These are phyloP conservation scores for Sinocyclocheilus grahami DNA, from an alignment of 2,113 vertebrate species.

Conservation along the genomic window DNA sequence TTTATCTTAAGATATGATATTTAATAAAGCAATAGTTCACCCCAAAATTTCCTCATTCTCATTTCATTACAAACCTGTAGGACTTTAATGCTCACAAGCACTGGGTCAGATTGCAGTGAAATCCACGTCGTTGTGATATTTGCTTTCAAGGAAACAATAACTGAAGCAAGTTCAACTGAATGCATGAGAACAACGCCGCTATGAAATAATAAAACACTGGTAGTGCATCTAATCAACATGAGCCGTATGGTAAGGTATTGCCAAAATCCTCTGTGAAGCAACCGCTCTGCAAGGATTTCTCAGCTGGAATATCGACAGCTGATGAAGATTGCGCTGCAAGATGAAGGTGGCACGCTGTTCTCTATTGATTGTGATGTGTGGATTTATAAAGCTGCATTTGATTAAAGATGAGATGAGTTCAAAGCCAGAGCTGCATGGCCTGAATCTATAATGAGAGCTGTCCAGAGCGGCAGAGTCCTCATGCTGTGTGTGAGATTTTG, in stretches of 20 bases:
- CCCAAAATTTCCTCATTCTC: not conserved
- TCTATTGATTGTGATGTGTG: conserved; percentile 19
- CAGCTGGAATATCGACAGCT: conserved; percentile 17
- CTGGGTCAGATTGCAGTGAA: not conserved
- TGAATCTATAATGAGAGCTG: not conserved
- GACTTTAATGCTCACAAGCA: not conserved
- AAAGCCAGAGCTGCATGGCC: not conserved
- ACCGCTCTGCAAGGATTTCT: not conserved
- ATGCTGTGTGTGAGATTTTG: not conserved
- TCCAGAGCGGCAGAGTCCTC: not conserved
- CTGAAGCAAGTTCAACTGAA: not conserved
- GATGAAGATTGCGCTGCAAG: not conserved
- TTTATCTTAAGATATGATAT: not conserved
- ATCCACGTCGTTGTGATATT: not conserved
- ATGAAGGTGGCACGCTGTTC: not conserved
- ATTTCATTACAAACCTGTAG: not conserved
- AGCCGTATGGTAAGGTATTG: conserved; percentile 5
- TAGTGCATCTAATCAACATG: not conserved
- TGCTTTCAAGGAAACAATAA: not conserved
- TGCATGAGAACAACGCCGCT: not conserved
- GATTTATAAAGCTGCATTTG: not conserved
- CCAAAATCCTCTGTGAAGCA: not conserved
- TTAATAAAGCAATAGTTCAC: not conserved
- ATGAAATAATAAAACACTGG: conserved; percentile 21
- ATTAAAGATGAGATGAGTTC: conserved; percentile 10